These are phyloP conservation scores for human (Homo sapiens) DNA, from an alignment of 2,113 vertebrate genomes.

Conservation along the genomic window DNA sequence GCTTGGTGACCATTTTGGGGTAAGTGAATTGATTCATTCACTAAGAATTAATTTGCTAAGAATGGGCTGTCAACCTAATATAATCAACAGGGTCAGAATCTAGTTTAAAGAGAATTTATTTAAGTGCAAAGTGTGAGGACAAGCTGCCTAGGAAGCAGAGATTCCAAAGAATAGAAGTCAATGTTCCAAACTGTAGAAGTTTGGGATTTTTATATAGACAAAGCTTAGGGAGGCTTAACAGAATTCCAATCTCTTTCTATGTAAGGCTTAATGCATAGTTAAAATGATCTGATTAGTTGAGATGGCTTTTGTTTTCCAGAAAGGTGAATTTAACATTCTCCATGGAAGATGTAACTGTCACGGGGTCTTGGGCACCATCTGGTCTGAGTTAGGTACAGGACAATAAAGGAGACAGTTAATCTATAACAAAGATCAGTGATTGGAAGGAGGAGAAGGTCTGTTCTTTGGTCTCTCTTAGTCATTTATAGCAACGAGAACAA, in stretches of 20 bases:
- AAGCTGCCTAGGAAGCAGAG: not conserved
- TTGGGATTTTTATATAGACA: not conserved
- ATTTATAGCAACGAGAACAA: not conserved
- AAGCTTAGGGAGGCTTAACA: not conserved
- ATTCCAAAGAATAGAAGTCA: not conserved
- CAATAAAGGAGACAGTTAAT: not conserved
- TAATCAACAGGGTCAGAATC: not conserved
- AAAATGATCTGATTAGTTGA: not conserved
- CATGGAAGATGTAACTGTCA: not conserved
- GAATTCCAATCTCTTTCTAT: not conserved
- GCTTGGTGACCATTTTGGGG: accelerated
- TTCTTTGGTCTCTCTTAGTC: not conserved
- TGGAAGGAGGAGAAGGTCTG: not conserved
- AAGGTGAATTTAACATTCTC: not conserved
- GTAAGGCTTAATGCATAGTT: not conserved
- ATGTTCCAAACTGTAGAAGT: not conserved
- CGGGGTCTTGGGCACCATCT: not conserved
- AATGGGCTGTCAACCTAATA: not conserved
- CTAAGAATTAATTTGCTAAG: not conserved
- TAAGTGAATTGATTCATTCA: not conserved
- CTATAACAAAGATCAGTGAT: not conserved
- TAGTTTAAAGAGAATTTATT: not conserved
- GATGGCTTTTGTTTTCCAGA: not conserved
- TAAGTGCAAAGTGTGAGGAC: not conserved
- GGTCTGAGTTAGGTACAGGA: not conserved